Conservation (phyloP, 2,113 vertebrate genomes). For the Nannospalax galili region DNA sequence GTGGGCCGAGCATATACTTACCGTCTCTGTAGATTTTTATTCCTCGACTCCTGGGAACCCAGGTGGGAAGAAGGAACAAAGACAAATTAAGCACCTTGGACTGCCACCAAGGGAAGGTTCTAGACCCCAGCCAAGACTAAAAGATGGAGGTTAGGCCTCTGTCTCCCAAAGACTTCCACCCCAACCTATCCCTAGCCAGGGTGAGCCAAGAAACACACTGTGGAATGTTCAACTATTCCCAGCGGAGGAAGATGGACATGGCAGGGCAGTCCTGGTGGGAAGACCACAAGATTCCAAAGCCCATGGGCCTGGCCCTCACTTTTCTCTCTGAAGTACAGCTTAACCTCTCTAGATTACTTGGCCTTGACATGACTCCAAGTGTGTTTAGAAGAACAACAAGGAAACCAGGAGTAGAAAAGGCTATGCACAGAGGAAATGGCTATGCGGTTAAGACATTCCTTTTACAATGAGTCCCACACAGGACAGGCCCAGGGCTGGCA, state of each 20-base stretch:
- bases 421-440: background rate
- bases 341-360: background rate
- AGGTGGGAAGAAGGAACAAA: conserved; percentile 65
- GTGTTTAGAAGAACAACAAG: background rate
- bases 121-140: background rate
- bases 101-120: background rate
- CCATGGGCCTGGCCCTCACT: background rate
- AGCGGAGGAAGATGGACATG: fast-evolving
- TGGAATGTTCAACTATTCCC: background rate
- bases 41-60: conserved; percentile 68
- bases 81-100: conserved; percentile 29
- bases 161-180: background rate
- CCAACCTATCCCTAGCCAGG: background rate
- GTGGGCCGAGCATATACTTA: conserved; percentile 22
- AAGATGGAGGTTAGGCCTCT: background rate
- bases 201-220: background rate
- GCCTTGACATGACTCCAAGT: background rate
- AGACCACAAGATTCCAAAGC: background rate
- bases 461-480: background rate
- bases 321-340: background rate
- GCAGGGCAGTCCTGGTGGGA: background rate
- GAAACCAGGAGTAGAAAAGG: background rate
- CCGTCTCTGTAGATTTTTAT: conserved; percentile 71
- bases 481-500: fast-evolving
- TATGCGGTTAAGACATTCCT: too few species aligned